A percentile compares a stretch with the other conserved stretches of the same genome.
phyloP scores from a whole-genome alignment of 1,140 invertebrate species.

The Aphelenchoides besseyi region DNA sequence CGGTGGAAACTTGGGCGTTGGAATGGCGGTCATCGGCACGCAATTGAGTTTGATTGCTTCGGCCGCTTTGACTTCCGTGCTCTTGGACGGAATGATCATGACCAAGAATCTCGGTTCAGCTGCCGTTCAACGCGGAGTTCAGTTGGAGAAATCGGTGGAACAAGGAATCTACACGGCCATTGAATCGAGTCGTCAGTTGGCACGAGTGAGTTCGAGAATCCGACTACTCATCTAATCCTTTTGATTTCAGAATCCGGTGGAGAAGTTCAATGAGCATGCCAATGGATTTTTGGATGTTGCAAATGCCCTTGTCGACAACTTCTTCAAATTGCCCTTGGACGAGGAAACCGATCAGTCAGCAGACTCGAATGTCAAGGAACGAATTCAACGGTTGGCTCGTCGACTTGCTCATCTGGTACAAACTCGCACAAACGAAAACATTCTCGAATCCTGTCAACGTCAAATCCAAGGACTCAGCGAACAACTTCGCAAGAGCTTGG shows the following conservation, averaged over 20 bases:
- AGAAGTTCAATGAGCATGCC: constrained; percentile 5
- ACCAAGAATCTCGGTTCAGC: constrained; percentile 10
- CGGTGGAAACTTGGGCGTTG: background rate
- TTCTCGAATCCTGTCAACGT: background rate
- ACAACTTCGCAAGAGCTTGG: constrained; percentile 3
- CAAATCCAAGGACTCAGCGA: background rate
- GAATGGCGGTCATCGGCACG: constrained; percentile 7
- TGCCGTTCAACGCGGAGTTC: background rate
- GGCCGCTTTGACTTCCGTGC: background rate
- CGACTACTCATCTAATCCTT: background rate
- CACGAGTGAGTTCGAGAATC: background rate
- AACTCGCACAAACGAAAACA: constrained; percentile 1
- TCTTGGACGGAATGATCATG: constrained; percentile 19
- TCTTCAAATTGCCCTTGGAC: constrained; percentile 10
- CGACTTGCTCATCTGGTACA: background rate
- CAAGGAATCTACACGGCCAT: background rate
- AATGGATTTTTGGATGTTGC: constrained; percentile 10
- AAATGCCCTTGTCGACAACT: constrained; percentile 15
- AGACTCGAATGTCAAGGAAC: background rate
- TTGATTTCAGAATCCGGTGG: constrained; percentile 3
- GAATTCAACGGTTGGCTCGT: background rate
- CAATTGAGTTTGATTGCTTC: constrained; percentile 6
- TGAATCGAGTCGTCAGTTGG: background rate
- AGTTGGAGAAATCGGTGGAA: background rate
- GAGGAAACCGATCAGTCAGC: background rate